Evolutionary conservation across 2,888 invertebrate species (phyloP), one percentile per base, ranked within the genome.

Genomic region (Idaea aversata): DNA sequence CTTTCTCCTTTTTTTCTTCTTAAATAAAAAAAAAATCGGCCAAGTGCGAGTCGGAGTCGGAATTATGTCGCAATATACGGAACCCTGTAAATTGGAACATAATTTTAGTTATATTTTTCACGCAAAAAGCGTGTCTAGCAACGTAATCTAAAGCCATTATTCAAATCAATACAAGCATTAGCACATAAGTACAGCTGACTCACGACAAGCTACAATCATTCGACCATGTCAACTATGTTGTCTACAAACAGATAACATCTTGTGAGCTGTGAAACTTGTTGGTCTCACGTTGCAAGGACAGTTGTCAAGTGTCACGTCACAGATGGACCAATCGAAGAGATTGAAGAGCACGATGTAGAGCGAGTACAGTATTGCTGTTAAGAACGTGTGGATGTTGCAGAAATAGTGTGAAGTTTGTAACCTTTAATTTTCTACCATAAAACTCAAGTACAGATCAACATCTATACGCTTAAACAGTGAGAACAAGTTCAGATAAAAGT

Each of bases 151-250:
- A 13, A 4, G 10, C 47, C 47, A 47, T 47, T 47, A 47, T 47
- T 47, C 10, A 47, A 47, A 47, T 47, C 47, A 47, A 47, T 47
- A 47, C 47, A 47, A 47, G 13, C 47, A 47, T 47, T 13, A 47
- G 47, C 3, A 5, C 47, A 4, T 25, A 25, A 25, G 13, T 47
- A 47, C 10, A 47, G 47, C 47, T 47, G 47, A 47, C 13, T 47
- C 47, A 47, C 47, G 47, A 47, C 47, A 47, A 47, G 47, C 7
- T 47, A 47, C 47, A 47, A 47, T 7, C 47, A 47, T 13, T 47
- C 47, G 47, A 47, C 47, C 47, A 47, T 47, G 47, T 47, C 47
- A 47, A 47, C 47, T 47, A 47, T 47, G 47, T 47, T 47, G 47
- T 47, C 47, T 47, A 47, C 47, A 6, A 47, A 47, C 47, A 47